These are phyloP conservation scores for Eristalinus aeneus DNA, from an alignment of 2,888 invertebrate species.

Conservation along the genomic window DNA sequence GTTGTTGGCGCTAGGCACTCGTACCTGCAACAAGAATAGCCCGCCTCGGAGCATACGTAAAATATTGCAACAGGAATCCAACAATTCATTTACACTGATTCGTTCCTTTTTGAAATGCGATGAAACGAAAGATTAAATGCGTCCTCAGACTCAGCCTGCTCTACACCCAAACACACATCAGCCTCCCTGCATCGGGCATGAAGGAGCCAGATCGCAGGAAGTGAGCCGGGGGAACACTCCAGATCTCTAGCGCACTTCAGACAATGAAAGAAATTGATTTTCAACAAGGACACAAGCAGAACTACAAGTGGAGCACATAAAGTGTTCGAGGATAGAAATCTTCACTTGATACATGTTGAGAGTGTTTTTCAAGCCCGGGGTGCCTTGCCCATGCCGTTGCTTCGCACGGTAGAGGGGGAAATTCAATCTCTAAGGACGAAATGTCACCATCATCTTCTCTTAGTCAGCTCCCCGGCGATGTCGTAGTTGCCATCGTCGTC, in stretches of 20 bases:
- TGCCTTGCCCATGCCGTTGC: slow-evolving; percentile 26
- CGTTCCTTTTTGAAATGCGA: slow-evolving; percentile 54
- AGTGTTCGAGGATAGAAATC: slow-evolving; percentile 68
- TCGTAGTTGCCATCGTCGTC: not conserved
- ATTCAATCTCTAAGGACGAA: slow-evolving; percentile 65
- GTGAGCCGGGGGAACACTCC: slow-evolving; percentile 11
- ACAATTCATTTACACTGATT: slow-evolving; percentile 69
- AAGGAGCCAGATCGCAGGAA: not conserved
- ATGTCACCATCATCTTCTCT: slow-evolving; percentile 66
- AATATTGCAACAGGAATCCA: slow-evolving; percentile 60
- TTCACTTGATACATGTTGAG: slow-evolving; percentile 69
- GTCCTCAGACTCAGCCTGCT: slow-evolving; percentile 35
- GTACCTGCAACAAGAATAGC: slow-evolving; percentile 22
- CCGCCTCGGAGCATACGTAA: slow-evolving; percentile 25
- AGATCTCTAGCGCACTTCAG: slow-evolving; percentile 66
- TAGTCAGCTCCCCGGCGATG: slow-evolving; percentile 42
- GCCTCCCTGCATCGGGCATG: not conserved
- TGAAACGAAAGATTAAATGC: slow-evolving; percentile 68
- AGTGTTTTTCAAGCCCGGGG: slow-evolving; percentile 60
- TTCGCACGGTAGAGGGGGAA: slow-evolving; percentile 3
- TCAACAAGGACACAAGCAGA: slow-evolving; percentile 68
- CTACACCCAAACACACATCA: slow-evolving; percentile 30
- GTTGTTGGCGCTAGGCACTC: not conserved
- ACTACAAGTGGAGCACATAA: slow-evolving; percentile 69
- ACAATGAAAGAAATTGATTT: slow-evolving; percentile 71